Percentiles rank a stretch among this genome's conserved stretches.
phyloP scores from a whole-genome alignment of 2,797 vertebrate genomes.

The Sardinella longiceps region DNA sequence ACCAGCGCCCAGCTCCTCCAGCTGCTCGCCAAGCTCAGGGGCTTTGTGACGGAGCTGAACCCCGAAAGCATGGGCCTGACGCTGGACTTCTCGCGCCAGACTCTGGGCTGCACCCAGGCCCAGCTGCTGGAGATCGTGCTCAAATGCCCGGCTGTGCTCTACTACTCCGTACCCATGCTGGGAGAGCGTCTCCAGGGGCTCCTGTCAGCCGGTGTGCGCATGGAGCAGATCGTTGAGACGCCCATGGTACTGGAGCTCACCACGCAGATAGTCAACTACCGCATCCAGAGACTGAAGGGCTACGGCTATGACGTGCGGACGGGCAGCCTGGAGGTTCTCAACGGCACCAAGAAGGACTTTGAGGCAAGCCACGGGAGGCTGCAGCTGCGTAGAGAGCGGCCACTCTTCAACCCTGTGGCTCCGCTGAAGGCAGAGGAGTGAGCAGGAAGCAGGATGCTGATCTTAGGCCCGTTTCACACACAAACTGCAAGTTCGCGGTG shows the following conservation, averaged over 20 bases:
- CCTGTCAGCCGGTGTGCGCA: slow-evolving; percentile 77
- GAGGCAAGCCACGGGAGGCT: slow-evolving; percentile 83
- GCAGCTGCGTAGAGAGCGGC: slow-evolving; percentile 80
- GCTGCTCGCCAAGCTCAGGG: slow-evolving; percentile 87
- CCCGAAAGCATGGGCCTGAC: slow-evolving; percentile 77
- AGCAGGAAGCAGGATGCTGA: not conserved
- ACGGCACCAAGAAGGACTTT: slow-evolving; percentile 93
- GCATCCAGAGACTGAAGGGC: slow-evolving; percentile 80
- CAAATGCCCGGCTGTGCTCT: slow-evolving; percentile 87
- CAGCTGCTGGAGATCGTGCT: slow-evolving; percentile 81
- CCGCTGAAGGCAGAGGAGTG: slow-evolving; percentile 81
- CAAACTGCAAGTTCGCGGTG: too few species aligned
- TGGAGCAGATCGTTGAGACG: slow-evolving; percentile 80
- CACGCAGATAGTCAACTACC: slow-evolving; percentile 84
- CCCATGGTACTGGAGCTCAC: slow-evolving; percentile 88
- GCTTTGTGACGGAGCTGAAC: slow-evolving; percentile 87
- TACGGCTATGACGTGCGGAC: slow-evolving; percentile 77
- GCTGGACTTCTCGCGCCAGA: slow-evolving; percentile 77
- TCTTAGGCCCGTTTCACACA: too few species aligned
- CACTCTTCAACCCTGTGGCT: slow-evolving; percentile 91
- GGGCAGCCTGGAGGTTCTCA: slow-evolving; percentile 80
- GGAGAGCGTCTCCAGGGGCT: slow-evolving; percentile 82
- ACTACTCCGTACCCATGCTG: slow-evolving; percentile 80
- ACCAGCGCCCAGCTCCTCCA: slow-evolving; percentile 79
- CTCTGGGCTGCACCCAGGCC: slow-evolving; percentile 78